Evolutionary conservation across 2,797 vertebrate genomes (phyloP), one percentile per base, ranked within the genome.

Genomic region (Morelia viridis): DNA sequence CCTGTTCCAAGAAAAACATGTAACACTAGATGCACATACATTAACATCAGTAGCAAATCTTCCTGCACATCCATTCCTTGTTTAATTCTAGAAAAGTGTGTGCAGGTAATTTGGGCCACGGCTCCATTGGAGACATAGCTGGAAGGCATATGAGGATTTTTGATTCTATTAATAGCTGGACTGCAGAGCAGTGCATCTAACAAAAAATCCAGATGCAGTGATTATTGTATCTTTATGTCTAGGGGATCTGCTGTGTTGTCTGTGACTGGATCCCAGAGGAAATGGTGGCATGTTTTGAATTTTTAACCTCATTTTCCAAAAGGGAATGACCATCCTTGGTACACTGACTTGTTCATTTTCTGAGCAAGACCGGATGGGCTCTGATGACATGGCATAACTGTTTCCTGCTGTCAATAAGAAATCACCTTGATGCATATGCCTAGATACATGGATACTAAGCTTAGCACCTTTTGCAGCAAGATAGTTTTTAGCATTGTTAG

Each of bases 401-500:
- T 46, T 35, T 80, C 19, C 35, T 22, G 35, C 19, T 80, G 3
- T 80, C 46, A 80, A 80, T 46, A 80, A 80, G 71, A 80, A 80
- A 80, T 80, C 71, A 80, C 71, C 71, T 80, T 80, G 19, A 46
- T 24, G 9, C 19, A 1, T 46, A 80, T 46, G 71, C 71, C 22
- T 80, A 46, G 71, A 41, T 41, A 41, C 58, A 5, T 4, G 19
- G 13, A n/a, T 56, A 53, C 7, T 61, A 56, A 9, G 19, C 76
- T 62, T 64, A 41, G 91, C 89, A 50, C 46, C 46, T 17, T 0
- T 1, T 1, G 35, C 26, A 93, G 41, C 0, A 50, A 11, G 58
- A 24, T 58, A 13, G 0, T 93, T 94, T 94, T 87, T 71, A 94
- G 1, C 65, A 91, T n/a, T 89, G 31, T 90, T 91, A 94, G 83